phyloP scores from a whole-genome alignment of 2,113 vertebrate species.

The Bolborhynchus lineola region DNA sequence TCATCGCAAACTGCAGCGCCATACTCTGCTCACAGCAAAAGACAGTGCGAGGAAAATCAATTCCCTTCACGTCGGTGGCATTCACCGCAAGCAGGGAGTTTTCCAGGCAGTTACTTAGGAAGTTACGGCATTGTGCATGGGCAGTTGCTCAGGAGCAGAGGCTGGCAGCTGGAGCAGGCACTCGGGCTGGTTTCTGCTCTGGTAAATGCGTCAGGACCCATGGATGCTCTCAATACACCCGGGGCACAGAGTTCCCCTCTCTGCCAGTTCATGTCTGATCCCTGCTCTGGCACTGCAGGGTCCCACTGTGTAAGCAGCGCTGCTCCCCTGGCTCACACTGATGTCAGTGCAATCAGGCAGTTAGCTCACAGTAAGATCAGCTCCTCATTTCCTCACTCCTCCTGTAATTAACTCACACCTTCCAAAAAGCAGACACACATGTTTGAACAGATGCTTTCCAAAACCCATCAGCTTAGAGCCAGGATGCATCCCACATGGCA shows the following conservation, averaged over 20 bases:
- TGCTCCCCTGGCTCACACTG: neutral
- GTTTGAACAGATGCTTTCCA: neutral
- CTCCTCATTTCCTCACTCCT: neutral
- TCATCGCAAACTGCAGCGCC: neutral
- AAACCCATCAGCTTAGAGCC: neutral
- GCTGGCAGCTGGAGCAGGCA: neutral
- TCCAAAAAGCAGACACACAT: neutral
- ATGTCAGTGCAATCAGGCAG: neutral
- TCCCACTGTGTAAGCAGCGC: neutral
- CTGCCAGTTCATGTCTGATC: neutral
- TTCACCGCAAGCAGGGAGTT: neutral
- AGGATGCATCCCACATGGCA: neutral
- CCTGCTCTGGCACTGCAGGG: neutral
- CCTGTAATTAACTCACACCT: neutral
- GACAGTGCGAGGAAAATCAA: neutral
- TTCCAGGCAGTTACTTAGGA: neutral
- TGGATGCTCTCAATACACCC: fast-evolving
- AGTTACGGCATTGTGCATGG: fast-evolving
- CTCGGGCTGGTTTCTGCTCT: fast-evolving
- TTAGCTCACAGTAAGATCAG: neutral
- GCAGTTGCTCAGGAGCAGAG: neutral
- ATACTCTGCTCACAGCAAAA: neutral
- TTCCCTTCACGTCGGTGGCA: fast-evolving
- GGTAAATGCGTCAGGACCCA: fast-evolving
- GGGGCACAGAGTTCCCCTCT: neutral